phyloP scores from a whole-genome alignment of 1,140 invertebrate genomes.

The Heliothis subflexa region DNA sequence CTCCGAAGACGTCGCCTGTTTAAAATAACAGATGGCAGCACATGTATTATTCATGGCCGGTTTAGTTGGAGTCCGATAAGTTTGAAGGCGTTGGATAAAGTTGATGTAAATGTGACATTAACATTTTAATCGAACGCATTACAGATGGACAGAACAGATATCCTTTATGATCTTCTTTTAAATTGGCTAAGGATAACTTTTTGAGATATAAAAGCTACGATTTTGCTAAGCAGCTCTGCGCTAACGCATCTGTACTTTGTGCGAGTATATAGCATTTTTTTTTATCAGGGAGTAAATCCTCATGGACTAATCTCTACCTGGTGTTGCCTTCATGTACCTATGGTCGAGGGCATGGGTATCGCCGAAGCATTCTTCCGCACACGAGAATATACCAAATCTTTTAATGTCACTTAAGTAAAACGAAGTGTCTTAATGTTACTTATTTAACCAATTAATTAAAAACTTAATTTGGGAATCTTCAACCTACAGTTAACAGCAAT shows the following conservation, averaged over 20 bases:
- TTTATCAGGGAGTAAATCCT: too few relatives aligned
- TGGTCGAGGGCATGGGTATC: too few relatives aligned
- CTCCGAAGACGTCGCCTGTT: slow-evolving; percentile 64
- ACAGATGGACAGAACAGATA: slow-evolving; percentile 32
- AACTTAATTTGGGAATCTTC: too few relatives aligned
- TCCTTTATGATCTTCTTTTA: slow-evolving; percentile 54
- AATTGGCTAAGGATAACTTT: slow-evolving; percentile 19
- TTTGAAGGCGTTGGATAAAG: slow-evolving; percentile 51
- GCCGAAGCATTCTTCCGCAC: too few relatives aligned
- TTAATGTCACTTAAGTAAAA: too few relatives aligned
- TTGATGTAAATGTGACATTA: slow-evolving; percentile 60
- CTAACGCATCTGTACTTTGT: not conserved
- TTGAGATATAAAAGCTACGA: not conserved
- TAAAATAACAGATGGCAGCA: slow-evolving; percentile 68
- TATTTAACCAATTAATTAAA: too few relatives aligned
- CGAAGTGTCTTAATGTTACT: too few relatives aligned
- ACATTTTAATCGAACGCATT: slow-evolving; percentile 64
- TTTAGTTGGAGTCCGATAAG: slow-evolving; percentile 59
- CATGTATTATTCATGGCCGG: slow-evolving; percentile 67
- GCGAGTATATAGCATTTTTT: too few relatives aligned
- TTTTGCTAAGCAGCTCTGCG: not conserved
- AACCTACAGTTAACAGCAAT: too few relatives aligned
- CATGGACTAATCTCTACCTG: too few relatives aligned
- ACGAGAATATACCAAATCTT: too few relatives aligned
- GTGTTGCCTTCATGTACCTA: too few relatives aligned